A percentile compares a stretch with the other conserved stretches of the same genome.
These are phyloP conservation scores for Drosophila pachea DNA, from an alignment of 1,140 invertebrate genomes.

Conservation along the genomic window DNA sequence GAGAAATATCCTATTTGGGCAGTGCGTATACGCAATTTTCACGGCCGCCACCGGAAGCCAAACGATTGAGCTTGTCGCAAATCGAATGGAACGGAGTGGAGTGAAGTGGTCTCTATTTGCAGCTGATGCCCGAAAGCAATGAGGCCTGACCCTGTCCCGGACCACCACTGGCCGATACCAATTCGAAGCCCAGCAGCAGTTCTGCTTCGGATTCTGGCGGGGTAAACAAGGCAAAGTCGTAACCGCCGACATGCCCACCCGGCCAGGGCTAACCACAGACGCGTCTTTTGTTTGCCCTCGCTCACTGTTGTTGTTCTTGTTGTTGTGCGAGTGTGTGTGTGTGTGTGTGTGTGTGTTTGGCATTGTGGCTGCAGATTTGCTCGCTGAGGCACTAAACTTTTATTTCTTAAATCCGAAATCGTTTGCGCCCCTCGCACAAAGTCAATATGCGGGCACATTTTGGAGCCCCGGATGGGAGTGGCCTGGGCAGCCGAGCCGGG, in stretches of 20 bases:
- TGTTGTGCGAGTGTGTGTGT: slow-evolving; percentile 16
- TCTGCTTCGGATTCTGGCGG: slow-evolving; percentile 7
- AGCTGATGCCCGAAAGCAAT: slow-evolving; percentile 41
- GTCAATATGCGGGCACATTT: slow-evolving; percentile 69
- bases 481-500: too few species aligned
- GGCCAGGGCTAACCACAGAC: slow-evolving; percentile 60
- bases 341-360: slow-evolving; percentile 53
- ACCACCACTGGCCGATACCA: slow-evolving; percentile 3
- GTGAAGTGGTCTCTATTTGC: slow-evolving; percentile 40
- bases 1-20: background rate
- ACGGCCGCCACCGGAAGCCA: slow-evolving; percentile 33
- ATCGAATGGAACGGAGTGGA: slow-evolving; percentile 31
- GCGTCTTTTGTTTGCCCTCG: slow-evolving; percentile 74
- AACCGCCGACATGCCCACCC: slow-evolving; percentile 37
- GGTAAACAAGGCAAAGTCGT: slow-evolving; percentile 49
- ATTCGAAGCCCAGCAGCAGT: too few species aligned
- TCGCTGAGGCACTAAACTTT: slow-evolving; percentile 72
- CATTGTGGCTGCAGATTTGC: slow-evolving; percentile 67
- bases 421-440: slow-evolving; percentile 67
- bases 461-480: background rate
- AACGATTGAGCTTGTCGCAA: slow-evolving; percentile 40
- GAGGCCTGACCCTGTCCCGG: slow-evolving; percentile 23
- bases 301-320: slow-evolving; percentile 31
- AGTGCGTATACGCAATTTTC: slow-evolving; percentile 16
- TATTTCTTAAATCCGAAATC: slow-evolving; percentile 75